phyloP scores from a whole-genome alignment of 2,888 invertebrate genomes.

The Netelia fuscicornis region DNA sequence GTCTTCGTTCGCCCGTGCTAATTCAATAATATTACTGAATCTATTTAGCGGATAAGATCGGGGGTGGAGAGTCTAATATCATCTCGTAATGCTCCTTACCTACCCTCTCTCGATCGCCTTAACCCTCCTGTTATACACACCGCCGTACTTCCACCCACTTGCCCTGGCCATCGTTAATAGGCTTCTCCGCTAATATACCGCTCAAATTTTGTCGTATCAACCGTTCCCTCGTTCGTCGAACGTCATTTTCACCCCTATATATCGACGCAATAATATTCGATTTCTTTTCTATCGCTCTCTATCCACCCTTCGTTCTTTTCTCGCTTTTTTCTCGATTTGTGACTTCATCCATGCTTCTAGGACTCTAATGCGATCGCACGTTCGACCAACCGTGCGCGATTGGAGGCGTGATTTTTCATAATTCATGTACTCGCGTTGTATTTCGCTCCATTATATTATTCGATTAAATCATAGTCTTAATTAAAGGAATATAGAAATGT shows the following conservation, averaged over 20 bases:
- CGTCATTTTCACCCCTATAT: slow-evolving; percentile 37
- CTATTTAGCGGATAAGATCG: slow-evolving; percentile 79
- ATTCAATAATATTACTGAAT: slow-evolving; percentile 81
- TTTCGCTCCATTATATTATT: not conserved
- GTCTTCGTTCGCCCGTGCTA: slow-evolving; percentile 76
- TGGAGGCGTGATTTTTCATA: slow-evolving; percentile 17
- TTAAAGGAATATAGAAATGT: too few species aligned
- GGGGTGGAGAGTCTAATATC: slow-evolving; percentile 73
- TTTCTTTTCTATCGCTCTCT: slow-evolving; percentile 6
- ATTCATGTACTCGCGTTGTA: not conserved
- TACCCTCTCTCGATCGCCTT: slow-evolving; percentile 50
- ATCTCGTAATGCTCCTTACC: slow-evolving; percentile 76
- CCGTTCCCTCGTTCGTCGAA: slow-evolving; percentile 33
- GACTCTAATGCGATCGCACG: slow-evolving; percentile 2
- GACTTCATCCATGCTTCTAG: not conserved
- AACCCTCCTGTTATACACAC: slow-evolving; percentile 1
- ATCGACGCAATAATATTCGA: slow-evolving; percentile 35
- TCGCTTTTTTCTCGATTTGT: not conserved
- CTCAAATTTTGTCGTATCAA: slow-evolving; percentile 69
- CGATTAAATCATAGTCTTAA: too few species aligned
- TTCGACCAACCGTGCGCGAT: slow-evolving; percentile 20
- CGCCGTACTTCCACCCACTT: not conserved
- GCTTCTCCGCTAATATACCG: slow-evolving; percentile 67
- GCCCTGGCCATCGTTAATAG: slow-evolving; percentile 65
- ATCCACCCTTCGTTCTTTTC: slow-evolving; percentile 10